These are phyloP conservation scores for Falco berigora DNA, from an alignment of 2,797 vertebrate species.

Conservation along the genomic window DNA sequence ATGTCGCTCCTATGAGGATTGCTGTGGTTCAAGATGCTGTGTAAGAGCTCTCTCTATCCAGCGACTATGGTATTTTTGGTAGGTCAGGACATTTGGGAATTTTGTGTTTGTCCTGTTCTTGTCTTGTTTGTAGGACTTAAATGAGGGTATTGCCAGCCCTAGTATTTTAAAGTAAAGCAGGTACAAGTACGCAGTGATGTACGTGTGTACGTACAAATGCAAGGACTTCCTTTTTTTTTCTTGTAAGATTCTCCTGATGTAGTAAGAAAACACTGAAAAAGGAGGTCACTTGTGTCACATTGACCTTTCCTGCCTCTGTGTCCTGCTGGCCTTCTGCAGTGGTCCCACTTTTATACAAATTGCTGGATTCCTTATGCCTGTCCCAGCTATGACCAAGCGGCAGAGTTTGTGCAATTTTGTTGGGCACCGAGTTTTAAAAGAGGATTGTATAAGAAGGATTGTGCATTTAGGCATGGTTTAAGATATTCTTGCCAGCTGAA, in stretches of 20 bases:
- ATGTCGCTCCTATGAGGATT: constrained; percentile 97
- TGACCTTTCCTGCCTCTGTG: background rate
- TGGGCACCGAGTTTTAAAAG: background rate
- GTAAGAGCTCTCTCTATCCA: constrained; percentile 94
- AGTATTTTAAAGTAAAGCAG: background rate
- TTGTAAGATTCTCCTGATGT: background rate
- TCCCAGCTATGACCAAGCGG: background rate
- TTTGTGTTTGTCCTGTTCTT: background rate
- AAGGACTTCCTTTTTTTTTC: background rate
- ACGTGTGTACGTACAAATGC: background rate
- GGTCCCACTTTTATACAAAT: background rate
- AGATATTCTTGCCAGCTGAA: background rate
- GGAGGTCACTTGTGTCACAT: background rate
- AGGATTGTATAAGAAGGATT: background rate
- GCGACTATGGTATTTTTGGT: constrained; percentile 98
- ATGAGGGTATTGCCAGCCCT: background rate
- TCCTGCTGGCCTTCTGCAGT: background rate
- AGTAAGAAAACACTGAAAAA: background rate
- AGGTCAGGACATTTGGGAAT: constrained; percentile 51
- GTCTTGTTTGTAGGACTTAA: background rate
- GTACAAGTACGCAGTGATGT: background rate
- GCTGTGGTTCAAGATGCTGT: constrained; percentile 94
- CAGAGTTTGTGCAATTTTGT: background rate
- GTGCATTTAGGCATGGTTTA: background rate
- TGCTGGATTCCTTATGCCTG: background rate